Conservation (phyloP, 2,113 vertebrate genomes). For the Phylloscopus whistleri region DNA sequence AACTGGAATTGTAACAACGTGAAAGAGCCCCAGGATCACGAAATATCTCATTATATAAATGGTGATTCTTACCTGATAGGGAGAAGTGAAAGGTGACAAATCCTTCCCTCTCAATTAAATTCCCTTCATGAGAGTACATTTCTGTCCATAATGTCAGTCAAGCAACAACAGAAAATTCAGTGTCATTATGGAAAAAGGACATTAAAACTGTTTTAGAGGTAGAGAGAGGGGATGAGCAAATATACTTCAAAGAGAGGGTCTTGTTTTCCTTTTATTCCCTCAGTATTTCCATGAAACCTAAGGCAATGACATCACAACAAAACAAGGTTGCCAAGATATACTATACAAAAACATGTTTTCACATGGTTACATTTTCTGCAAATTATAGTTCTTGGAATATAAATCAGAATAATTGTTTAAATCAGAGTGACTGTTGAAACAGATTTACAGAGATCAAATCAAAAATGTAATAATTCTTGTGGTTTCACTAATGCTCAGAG, state of each 20-base stretch:
- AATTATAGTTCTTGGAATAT: constrained; percentile 80
- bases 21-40: neutral
- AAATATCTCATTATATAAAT: neutral
- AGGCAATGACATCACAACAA: constrained; percentile 79
- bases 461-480: constrained; percentile 81
- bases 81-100: constrained; percentile 13
- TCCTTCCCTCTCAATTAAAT: constrained; percentile 13
- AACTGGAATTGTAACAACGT: neutral
- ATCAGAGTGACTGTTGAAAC: constrained; percentile 82
- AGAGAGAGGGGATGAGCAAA: constrained; percentile 2
- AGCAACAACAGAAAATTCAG: constrained; percentile 32
- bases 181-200: constrained; percentile 19
- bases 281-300: constrained; percentile 70
- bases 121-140: neutral
- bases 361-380: constrained; percentile 83
- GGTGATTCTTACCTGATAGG: neutral
- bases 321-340: constrained; percentile 78
- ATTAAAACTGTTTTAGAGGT: constrained; percentile 2
- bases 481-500: constrained; percentile 75
- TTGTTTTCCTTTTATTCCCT: constrained; percentile 62
- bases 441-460: constrained; percentile 84
- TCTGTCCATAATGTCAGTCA: constrained; percentile 1
- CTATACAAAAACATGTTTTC: constrained; percentile 77
- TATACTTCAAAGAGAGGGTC: constrained; percentile 55
- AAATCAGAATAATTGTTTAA: constrained; percentile 85